These are phyloP conservation scores for Acanthurus lineatus DNA, from an alignment of 2,797 vertebrate genomes.

Conservation along the genomic window DNA sequence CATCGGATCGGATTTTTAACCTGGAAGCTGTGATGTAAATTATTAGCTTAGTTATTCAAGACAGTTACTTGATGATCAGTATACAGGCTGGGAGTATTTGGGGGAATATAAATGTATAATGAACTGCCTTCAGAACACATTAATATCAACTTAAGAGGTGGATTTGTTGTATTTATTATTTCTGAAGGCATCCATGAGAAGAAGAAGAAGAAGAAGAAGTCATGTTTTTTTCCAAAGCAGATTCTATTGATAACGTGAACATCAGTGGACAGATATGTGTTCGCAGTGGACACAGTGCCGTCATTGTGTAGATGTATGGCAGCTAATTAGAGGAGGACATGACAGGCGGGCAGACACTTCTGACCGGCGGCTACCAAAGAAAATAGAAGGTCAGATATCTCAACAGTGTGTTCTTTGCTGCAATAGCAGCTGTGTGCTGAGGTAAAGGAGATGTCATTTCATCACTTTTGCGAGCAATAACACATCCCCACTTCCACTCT, in stretches of 20 bases:
- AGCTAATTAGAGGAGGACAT: slow-evolving; percentile 74
- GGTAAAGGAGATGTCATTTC: slow-evolving; percentile 88
- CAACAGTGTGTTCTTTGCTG: slow-evolving; percentile 79
- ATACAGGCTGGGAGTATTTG: slow-evolving; percentile 7
- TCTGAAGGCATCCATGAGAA: slow-evolving; percentile 26
- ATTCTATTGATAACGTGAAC: slow-evolving; percentile 32
- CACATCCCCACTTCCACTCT: slow-evolving; percentile 82
- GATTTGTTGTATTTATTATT: slow-evolving; percentile 21
- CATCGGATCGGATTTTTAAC: slow-evolving; percentile 47
- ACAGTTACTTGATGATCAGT: slow-evolving; percentile 29
- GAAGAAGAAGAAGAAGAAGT: slow-evolving; percentile 27
- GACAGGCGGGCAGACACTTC: slow-evolving; percentile 74
- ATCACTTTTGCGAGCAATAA: slow-evolving; percentile 88
- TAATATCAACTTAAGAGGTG: slow-evolving; percentile 15
- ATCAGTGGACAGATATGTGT: slow-evolving; percentile 53
- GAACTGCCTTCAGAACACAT: slow-evolving; percentile 31
- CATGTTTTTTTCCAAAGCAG: slow-evolving; percentile 17
- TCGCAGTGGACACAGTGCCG: slow-evolving; percentile 65
- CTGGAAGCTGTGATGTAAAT: slow-evolving; percentile 37
- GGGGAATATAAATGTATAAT: slow-evolving; percentile 38
- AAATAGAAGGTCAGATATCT: slow-evolving; percentile 84
- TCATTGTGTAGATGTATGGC: slow-evolving; percentile 51
- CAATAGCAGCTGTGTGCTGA: slow-evolving; percentile 86
- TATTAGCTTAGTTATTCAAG: slow-evolving; percentile 13
- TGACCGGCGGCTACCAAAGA: slow-evolving; percentile 72